Evolutionary conservation across 30 jellyfish, hydroid and myxozoan genomes (phyloP), one percentile per base, ranked within the genome.

Genomic region (Cassiopea andromeda): DNA sequence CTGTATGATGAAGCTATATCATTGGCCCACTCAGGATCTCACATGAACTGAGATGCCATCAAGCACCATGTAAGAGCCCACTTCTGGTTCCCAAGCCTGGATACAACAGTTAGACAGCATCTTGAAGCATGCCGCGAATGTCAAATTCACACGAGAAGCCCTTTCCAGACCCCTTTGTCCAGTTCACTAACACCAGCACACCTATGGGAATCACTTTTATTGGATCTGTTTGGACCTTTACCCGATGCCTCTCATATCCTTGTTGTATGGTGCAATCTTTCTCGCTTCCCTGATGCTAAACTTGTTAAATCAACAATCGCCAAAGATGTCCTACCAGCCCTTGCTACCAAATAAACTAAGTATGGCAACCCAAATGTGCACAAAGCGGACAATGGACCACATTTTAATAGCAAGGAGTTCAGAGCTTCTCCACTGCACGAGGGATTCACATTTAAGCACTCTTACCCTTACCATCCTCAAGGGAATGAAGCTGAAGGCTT

Each of bases 241-340:
- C 94, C 90, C 9, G 67, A 87, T 74, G 60, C 76, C 10, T 2
- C 58, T 38, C 91, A 69, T 58, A 78, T 78, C 50, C 81, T 80
- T 17, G 96, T 73, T 60, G 69, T 19, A 19, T 89, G 58, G 9
- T 44, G 72, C 89, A 54, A 44, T 2, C 14, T 60, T 1, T 73
- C 93, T 27, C 88, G 94, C 48, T 90, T 90, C 71, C 96, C 96
- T 6, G 96, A 43, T 57, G 97, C 97, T 1, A 81, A 90, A 60
- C 38, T 90, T 12, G 93, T 90, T 44, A 50, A 50, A 10, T 81
- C 97, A 10, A 90, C 97, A 19, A 57, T 44, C 6, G 89, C 90
- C 13, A 54, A 67, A 73, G 64, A 81, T 43, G 93, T 90, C 78
- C 74, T 90, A 0, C 78, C 89, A 2, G 93, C 93, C 2, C 66